These are phyloP conservation scores for Holacanthus passer DNA, from an alignment of 2,113 vertebrate genomes.

Conservation along the genomic window DNA sequence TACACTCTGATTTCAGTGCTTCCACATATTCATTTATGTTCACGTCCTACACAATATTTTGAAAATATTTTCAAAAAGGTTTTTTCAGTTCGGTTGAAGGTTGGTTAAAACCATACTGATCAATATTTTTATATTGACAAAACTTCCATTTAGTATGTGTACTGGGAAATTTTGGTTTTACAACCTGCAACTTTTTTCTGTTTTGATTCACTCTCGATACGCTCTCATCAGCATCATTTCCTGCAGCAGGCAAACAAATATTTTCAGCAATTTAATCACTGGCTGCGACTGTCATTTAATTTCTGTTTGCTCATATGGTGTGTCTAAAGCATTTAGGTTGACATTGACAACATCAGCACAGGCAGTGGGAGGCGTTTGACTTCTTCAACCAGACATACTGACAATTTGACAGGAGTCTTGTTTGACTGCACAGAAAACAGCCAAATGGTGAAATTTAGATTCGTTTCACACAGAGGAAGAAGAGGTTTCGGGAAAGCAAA, in stretches of 20 bases:
- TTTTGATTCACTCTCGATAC: not conserved
- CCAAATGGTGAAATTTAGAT: not conserved
- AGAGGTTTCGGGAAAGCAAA: not conserved
- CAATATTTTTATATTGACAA: no score
- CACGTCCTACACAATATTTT: no score
- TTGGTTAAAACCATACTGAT: no score
- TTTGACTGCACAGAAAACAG: constrained; percentile 1
- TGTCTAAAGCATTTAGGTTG: not conserved
- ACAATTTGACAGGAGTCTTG: constrained; percentile 38
- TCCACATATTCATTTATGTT: no score
- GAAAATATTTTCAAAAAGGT: no score
- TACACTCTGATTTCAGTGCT: no score
- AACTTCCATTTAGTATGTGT: no score
- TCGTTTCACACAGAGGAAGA: constrained; percentile 8
- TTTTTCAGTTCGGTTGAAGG: no score
- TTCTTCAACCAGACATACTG: constrained; percentile 19
- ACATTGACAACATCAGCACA: not conserved
- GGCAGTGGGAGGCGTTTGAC: constrained; percentile 12
- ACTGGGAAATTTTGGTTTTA: not conserved
- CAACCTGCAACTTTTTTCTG: not conserved
- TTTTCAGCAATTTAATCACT: no score
- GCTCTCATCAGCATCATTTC: not conserved
- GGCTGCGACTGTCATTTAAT: not conserved
- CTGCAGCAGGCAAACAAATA: no score
- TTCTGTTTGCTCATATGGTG: not conserved